Percentiles rank a stretch among this genome's conserved stretches.
Evolutionary conservation across 2,113 vertebrate species (phyloP).

Genomic region (Erpornis zantholeuca): DNA sequence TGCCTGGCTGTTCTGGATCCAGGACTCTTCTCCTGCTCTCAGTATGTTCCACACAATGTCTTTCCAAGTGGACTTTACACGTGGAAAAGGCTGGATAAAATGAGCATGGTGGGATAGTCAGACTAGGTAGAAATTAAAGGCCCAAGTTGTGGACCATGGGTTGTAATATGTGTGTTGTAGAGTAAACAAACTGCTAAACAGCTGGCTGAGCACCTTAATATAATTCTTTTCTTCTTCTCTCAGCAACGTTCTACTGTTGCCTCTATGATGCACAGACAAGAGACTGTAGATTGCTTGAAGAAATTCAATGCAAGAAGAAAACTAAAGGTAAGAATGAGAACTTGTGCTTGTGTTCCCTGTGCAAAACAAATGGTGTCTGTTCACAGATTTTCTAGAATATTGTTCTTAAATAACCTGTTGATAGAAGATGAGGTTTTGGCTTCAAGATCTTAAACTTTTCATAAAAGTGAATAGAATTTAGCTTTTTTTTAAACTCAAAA

Average conservation of each 20-base stretch:
- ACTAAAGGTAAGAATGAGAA: constrained; percentile 82
- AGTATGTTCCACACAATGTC: neutral
- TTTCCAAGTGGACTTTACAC: neutral
- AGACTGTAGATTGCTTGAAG: constrained; percentile 97
- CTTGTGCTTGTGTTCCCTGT: neutral
- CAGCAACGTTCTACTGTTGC: constrained; percentile 98
- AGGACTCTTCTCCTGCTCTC: neutral
- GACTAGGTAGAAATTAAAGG: neutral
- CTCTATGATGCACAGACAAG: constrained; percentile 98
- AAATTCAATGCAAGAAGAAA: constrained; percentile 97
- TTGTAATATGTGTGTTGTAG: neutral
- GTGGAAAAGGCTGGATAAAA: neutral
- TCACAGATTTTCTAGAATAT: neutral
- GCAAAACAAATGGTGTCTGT: neutral
- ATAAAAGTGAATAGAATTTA: neutral
- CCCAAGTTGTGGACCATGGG: neutral
- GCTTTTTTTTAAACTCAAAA: neutral
- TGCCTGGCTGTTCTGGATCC: neutral
- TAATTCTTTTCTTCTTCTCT: neutral
- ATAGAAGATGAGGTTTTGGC: neutral
- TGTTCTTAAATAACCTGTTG: neutral
- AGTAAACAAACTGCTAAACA: neutral
- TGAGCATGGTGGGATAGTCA: neutral
- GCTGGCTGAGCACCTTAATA: neutral
- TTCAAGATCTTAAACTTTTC: neutral